These are phyloP conservation scores for Drosophila neonasuta DNA, from an alignment of 2,888 invertebrate genomes.

Conservation along the genomic window DNA sequence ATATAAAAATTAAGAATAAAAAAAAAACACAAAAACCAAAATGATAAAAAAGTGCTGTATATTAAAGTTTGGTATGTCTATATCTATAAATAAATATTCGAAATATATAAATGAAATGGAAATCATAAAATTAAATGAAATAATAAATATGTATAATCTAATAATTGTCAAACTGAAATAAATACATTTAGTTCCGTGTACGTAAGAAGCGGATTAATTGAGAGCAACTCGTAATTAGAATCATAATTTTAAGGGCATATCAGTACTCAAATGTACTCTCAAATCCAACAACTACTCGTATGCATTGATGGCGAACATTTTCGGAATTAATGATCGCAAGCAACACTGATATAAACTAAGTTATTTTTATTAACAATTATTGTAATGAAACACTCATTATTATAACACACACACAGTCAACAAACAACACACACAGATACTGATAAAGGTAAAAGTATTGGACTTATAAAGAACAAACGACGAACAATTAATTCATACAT, in stretches of 20 bases:
- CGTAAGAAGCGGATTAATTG: conserved; percentile 24
- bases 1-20: conserved; percentile 24
- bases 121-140: conserved; percentile 35
- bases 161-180: conserved; percentile 49
- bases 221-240: conserved; percentile 29
- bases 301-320: conserved; percentile 49
- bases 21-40: conserved; percentile 12
- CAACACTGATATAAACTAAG: conserved; percentile 75
- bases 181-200: conserved; percentile 41
- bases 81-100: conserved; percentile 69
- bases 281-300: conserved; percentile 13
- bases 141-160: conserved; percentile 46
- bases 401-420: conserved; percentile 37
- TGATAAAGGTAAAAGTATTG: conserved; percentile 52
- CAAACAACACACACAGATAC: conserved; percentile 20
- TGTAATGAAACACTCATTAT: conserved; percentile 54
- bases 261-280: conserved; percentile 35
- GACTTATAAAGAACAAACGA: conserved; percentile 65
- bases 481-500: conserved; percentile 37
- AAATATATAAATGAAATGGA: conserved; percentile 32
- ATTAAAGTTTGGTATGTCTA: conserved; percentile 75
- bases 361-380: conserved; percentile 64
- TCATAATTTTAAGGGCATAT: conserved; percentile 49
- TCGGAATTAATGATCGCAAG: conserved; percentile 55
- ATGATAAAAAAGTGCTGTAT: conserved; percentile 52